A percentile compares a stretch with the other conserved stretches of the same genome.
Evolutionary conservation across 2,113 vertebrate species (phyloP).

Genomic region (Natator depressus): DNA sequence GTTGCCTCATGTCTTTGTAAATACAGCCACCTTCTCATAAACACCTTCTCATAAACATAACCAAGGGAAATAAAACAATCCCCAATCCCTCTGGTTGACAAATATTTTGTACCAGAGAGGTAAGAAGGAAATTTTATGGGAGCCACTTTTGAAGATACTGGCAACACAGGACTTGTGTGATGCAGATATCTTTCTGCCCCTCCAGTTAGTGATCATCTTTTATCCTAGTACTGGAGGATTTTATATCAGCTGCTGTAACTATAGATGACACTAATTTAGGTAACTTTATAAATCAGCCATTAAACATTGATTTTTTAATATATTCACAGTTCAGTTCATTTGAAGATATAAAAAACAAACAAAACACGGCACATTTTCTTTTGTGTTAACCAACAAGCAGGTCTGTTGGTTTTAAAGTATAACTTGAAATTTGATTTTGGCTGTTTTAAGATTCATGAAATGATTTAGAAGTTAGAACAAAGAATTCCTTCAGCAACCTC

Average conservation of each 20-base stretch:
- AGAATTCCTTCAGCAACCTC: background rate
- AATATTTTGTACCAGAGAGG: background rate
- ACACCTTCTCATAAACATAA: no score
- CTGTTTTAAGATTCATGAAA: background rate
- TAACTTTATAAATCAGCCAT: background rate
- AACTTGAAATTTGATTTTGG: background rate
- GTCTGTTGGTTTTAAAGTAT: background rate
- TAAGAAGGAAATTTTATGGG: background rate
- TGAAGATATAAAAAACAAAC: background rate
- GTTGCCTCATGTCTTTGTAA: background rate
- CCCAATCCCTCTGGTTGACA: background rate
- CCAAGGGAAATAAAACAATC: background rate
- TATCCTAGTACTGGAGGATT: background rate
- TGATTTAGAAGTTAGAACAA: background rate
- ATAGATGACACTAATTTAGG: constrained; percentile 12
- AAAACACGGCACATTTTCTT: background rate
- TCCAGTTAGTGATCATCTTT: background rate
- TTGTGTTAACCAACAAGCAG: background rate
- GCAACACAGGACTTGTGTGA: background rate
- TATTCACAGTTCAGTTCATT: background rate
- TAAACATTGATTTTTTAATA: background rate
- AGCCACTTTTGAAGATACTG: background rate
- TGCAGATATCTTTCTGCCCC: background rate
- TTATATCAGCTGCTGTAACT: background rate
- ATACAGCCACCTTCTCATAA: no score